A percentile compares a stretch with the other conserved stretches of the same genome.
Conservation (phyloP, 2,888 invertebrate genomes). For the Chrysolina americana region DNA sequence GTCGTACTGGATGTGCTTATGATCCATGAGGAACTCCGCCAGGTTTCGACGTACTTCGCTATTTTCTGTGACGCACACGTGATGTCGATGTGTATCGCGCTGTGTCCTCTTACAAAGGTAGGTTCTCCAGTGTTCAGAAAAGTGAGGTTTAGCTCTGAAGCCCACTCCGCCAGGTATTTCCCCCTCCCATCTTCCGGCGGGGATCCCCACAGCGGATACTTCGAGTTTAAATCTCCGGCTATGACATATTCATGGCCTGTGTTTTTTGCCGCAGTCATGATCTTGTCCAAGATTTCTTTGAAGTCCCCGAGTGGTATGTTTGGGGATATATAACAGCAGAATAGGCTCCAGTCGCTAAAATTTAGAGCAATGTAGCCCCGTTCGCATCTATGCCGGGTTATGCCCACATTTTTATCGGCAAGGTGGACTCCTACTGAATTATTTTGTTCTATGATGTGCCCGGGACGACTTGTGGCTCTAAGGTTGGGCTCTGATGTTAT, state of each 20-base stretch:
- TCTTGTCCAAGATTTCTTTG: background rate
- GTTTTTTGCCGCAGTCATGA: background rate
- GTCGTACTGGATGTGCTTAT: background rate
- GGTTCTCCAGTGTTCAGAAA: conserved; percentile 4
- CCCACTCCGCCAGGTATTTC: conserved; percentile 7
- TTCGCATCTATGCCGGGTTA: no score
- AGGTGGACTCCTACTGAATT: no score
- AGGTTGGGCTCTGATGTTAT: no score
- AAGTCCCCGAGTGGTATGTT: no score
- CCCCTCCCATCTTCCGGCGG: conserved; percentile 14
- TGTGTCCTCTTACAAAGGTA: background rate
- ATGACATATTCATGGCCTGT: background rate
- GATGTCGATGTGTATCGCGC: background rate
- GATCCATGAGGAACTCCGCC: background rate
- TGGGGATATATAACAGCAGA: no score
- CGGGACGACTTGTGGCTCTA: no score
- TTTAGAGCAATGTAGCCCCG: no score
- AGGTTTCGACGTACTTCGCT: background rate
- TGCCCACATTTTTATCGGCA: no score
- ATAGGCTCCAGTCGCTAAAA: no score
- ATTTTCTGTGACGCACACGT: background rate
- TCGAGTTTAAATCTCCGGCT: background rate
- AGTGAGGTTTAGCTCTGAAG: background rate
- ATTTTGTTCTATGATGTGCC: no score
- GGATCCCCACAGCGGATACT: background rate